Evolutionary conservation across 2,888 invertebrate species (phyloP), one percentile per base, ranked within the genome.

Genomic region (Drosophila leonis): DNA sequence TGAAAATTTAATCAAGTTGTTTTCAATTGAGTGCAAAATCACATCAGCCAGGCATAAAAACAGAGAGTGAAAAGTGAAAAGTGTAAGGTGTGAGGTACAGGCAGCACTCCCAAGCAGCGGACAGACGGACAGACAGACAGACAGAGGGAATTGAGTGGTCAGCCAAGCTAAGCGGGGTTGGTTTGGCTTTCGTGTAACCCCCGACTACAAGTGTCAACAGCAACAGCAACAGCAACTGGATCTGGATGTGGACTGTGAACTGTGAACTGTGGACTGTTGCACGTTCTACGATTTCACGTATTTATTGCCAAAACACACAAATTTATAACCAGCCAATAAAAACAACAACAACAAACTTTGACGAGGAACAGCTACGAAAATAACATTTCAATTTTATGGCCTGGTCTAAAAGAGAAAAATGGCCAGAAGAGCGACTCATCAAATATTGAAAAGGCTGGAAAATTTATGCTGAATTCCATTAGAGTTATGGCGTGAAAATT

Each of bases 21-120:
- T 85, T 88, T 78, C 85, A 89, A 91, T 91, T 90, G 91, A 91
- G 91, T 92, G 92, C 91, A 88, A 92, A 91, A 92, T 92, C 92
- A 90, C 90, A 90, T 89, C 85, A 78, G 63, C 72, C 49, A 18
- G 70, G 49, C 73, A 80, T 70, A 72, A 73, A 85, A 72, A 64
- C 60, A 41, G 27, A 57, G 41, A 49, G 63, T 49, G 59, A 39
- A 49, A 31, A 60, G 54, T 35, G 49, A 15, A 72, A 56, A 67
- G 78, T 78, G 80, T 67, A 75, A 79, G 82, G 77, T 78, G 77
- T 60, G 72, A 46, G 44, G 41, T n/a, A 41, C 41, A 44, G 46
- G 48, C 13, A 68, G 56, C 75, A 62, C 37, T 49, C 24, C 65
- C 20, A 42, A 42, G 7, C 42, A 42, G 44, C 33, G 29, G 59